These are phyloP conservation scores for Lasioglossum pauxillum DNA, from an alignment of 2,888 invertebrate genomes.

Conservation along the genomic window DNA sequence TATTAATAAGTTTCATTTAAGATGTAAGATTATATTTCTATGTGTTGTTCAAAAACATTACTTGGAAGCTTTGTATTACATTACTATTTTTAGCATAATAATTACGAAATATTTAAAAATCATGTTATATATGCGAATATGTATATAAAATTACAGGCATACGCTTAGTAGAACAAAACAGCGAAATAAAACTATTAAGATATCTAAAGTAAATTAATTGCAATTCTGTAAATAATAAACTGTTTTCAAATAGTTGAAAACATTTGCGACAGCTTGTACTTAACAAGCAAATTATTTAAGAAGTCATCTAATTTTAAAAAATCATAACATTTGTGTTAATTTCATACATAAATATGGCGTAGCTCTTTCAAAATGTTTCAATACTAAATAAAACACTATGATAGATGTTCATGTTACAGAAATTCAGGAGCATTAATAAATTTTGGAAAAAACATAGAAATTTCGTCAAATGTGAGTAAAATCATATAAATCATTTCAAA, in stretches of 20 bases:
- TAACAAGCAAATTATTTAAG: background rate
- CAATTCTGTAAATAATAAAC: background rate
- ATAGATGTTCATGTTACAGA: background rate
- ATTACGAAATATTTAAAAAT: background rate
- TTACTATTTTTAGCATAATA: constrained; percentile 21
- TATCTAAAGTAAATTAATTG: background rate
- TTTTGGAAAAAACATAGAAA: background rate
- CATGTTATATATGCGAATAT: constrained; percentile 1
- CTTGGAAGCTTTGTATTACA: background rate
- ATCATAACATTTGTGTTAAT: background rate
- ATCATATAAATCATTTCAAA: background rate
- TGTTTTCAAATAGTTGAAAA: background rate
- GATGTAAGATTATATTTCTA: constrained; percentile 21
- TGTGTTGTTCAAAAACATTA: constrained; percentile 10
- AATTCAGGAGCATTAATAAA: background rate
- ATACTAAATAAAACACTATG: background rate
- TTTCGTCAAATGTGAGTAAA: background rate
- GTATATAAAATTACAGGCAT: background rate
- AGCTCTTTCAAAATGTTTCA: background rate
- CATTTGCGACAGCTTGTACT: background rate
- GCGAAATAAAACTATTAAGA: background rate
- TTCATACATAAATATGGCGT: background rate
- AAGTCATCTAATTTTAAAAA: background rate
- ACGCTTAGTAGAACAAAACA: background rate
- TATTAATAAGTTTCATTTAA: constrained; percentile 6